A percentile compares a stretch with the other conserved stretches of the same genome.
phyloP scores from a whole-genome alignment of 2,888 invertebrate genomes.

The Rhingia rostrata region DNA sequence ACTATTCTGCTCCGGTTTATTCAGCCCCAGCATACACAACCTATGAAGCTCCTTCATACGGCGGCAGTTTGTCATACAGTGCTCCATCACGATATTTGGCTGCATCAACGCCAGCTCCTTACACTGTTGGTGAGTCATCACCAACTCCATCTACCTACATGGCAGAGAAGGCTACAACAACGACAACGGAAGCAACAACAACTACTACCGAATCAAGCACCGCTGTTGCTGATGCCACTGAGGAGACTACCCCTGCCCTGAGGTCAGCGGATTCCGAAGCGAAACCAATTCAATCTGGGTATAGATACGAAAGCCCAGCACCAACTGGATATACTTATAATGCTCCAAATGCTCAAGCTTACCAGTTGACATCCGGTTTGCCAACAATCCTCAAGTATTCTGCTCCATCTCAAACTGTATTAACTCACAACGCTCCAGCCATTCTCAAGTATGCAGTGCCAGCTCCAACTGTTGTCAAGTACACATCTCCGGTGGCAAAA shows the following conservation, averaged over 20 bases:
- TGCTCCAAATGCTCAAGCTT: conserved; percentile 18
- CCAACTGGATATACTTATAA: conserved; percentile 31
- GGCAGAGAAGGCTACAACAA: conserved; percentile 29
- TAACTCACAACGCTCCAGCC: background rate
- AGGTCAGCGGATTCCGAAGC: conserved; percentile 21
- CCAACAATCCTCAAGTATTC: conserved; percentile 16
- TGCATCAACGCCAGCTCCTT: conserved; percentile 29
- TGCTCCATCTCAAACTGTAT: background rate
- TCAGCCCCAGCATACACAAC: conserved; percentile 39
- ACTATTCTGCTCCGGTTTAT: conserved; percentile 65
- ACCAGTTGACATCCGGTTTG: background rate
- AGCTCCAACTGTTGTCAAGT: conserved; percentile 29
- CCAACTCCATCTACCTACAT: conserved; percentile 3
- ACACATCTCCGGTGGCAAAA: conserved; percentile 33
- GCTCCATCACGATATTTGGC: conserved; percentile 18
- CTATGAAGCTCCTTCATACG: conserved; percentile 23
- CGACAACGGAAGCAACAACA: conserved; percentile 29
- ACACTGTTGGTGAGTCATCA: conserved; percentile 14
- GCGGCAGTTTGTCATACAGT: conserved; percentile 27
- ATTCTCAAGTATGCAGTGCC: conserved; percentile 38
- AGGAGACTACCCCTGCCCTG: conserved; percentile 26
- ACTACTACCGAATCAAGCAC: conserved; percentile 54
- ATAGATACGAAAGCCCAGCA: conserved; percentile 5
- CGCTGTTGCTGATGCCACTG: conserved; percentile 10
- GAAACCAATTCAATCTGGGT: conserved; percentile 22